These are phyloP conservation scores for Incurvaria masculella DNA, from an alignment of 2,888 invertebrate genomes.

Conservation along the genomic window DNA sequence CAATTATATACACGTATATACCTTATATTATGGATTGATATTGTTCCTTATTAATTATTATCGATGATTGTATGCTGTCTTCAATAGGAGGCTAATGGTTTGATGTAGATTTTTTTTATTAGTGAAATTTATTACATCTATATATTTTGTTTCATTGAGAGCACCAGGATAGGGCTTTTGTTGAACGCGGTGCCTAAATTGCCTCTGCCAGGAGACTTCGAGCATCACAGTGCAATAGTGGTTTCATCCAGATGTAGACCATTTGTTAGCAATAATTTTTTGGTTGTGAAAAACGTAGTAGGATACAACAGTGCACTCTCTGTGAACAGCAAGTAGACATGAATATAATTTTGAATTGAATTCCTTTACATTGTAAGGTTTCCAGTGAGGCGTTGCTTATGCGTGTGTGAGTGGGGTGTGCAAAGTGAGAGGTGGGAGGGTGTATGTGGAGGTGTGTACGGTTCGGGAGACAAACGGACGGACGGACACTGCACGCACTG, in stretches of 20 bases:
- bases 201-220: too few species aligned
- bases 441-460: not conserved
- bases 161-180: not conserved
- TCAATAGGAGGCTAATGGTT: constrained; percentile 50
- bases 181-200: not conserved
- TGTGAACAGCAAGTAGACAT: not conserved
- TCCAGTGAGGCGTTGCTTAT: not conserved
- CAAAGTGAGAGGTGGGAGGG: not conserved
- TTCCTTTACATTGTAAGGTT: not conserved
- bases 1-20: constrained; percentile 20
- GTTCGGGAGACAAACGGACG: too few species aligned
- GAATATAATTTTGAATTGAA: not conserved
- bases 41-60: constrained; percentile 34
- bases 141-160: not conserved
- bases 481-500: too few species aligned
- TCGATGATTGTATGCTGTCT: constrained; percentile 47
- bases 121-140: constrained; percentile 33
- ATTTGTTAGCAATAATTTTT: constrained; percentile 46
- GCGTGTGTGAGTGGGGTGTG: not conserved
- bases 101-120: constrained; percentile 53
- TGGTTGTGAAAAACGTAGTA: constrained; percentile 40
- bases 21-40: constrained; percentile 7
- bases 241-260: not conserved
- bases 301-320: not conserved
- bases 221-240: not conserved